Base-by-base conservation (phyloP, 2,113 vertebrate genomes). In the Cyprinus carpio region DNA sequence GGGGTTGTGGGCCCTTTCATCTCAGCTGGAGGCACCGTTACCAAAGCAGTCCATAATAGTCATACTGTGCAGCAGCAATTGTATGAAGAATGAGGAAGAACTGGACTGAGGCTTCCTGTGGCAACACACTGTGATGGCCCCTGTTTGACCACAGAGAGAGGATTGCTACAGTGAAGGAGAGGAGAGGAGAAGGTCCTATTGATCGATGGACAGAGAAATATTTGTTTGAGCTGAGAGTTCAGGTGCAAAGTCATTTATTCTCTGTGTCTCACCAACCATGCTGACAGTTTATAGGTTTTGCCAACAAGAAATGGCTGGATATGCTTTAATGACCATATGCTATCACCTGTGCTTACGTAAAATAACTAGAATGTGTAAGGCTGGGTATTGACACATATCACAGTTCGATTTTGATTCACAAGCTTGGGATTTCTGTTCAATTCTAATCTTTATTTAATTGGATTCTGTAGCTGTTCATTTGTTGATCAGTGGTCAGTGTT, bases 101-200 rank as follows among this genome's bases (percentile, higher is more conserved):
- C 29, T 64, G 18, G 56, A 49, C 56, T 27, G 40, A 81, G 62
- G 81, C 89, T 86, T 91, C 86, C 91, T 88, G 89, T 92, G 91
- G 88, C 89, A 90, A 92, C 90, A 90, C 89, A 88, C 91, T 90
- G 88, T 58, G 83, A 86, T 93, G 92, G 93, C 92, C 93, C 92
- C 91, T 86, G 69, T 93, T 92, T 94, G 94, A 94, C 93, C 92
- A 89, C 90, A 90, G 90, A 92, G 87, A 91, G 31, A 77, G 76
- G 56, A 75, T 56, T 6, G 10, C 40, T 40, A 72, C 69, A 40
- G 69, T 58, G 37, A 34, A 71, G 40, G 67, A 51, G 15, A 29
- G 18, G 69, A 40, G 16, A 65, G 20, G 43, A 43, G 2, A 43
- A 69, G 65, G 20, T 71, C 18, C 67, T 51, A 76, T 81, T 54